Conservation (phyloP, 1,140 invertebrate genomes). For the Ooceraea biroi region DNA sequence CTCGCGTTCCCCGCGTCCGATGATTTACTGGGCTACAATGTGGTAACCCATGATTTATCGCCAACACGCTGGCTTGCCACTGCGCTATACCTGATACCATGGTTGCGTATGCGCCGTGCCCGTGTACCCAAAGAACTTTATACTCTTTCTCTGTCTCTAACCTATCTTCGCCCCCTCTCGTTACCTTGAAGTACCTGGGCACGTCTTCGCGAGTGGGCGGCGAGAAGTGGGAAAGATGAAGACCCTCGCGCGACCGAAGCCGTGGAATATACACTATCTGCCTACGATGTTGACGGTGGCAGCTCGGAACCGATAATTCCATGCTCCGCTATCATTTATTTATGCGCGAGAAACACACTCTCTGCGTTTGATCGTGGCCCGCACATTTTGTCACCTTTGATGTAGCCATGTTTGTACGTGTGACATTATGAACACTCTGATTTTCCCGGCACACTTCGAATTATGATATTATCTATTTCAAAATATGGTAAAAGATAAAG, state of each 20-base stretch:
- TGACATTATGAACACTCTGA: not conserved
- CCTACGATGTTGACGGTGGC: slow-evolving; percentile 64
- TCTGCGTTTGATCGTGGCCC: slow-evolving; percentile 37
- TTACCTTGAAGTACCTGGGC: slow-evolving; percentile 66
- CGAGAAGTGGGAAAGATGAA: slow-evolving; percentile 71
- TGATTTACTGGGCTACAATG: slow-evolving; percentile 90
- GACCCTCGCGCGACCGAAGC: slow-evolving; percentile 71
- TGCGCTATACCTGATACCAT: slow-evolving; percentile 82
- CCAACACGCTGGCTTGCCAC: slow-evolving; percentile 84
- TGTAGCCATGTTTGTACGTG: slow-evolving; percentile 34
- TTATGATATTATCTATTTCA: slow-evolving; percentile 8
- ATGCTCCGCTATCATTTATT: slow-evolving; percentile 70
- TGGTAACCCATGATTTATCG: slow-evolving; percentile 90
- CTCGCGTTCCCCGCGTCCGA: slow-evolving; percentile 87
- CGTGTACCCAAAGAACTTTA: slow-evolving; percentile 80
- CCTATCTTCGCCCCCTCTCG: slow-evolving; percentile 36
- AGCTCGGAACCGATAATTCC: slow-evolving; percentile 66
- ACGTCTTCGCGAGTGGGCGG: slow-evolving; percentile 67
- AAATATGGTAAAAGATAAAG: not conserved
- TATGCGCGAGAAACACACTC: slow-evolving; percentile 67
- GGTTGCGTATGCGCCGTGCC: slow-evolving; percentile 80
- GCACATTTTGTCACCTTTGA: slow-evolving; percentile 66
- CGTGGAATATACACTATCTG: slow-evolving; percentile 63
- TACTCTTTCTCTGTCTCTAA: slow-evolving; percentile 73
- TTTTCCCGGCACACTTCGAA: not conserved